Evolutionary conservation across 2,797 vertebrate genomes (phyloP).

Genomic region (Selene dorsalis): DNA sequence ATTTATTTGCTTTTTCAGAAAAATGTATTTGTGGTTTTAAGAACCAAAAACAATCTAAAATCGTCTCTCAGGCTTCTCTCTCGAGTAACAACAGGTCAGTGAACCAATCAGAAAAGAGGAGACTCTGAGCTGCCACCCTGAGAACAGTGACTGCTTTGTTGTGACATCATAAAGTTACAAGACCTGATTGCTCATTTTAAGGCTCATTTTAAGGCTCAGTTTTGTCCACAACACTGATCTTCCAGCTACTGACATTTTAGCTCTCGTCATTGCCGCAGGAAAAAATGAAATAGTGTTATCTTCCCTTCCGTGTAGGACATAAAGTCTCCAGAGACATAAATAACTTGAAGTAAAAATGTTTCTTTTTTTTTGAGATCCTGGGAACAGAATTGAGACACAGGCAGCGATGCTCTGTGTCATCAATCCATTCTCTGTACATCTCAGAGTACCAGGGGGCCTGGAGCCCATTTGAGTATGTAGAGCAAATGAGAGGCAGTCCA

Average conservation of each 20-base stretch:
- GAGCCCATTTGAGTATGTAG: not conserved
- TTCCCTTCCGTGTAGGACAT: conserved; percentile 14
- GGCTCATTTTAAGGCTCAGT: too few species aligned
- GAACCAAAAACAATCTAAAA: too few species aligned
- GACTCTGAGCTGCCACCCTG: too few species aligned
- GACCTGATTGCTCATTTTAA: too few species aligned
- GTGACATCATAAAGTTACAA: too few species aligned
- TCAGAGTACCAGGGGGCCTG: not conserved
- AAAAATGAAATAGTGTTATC: not conserved
- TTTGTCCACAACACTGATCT: not conserved
- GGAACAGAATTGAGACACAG: not conserved
- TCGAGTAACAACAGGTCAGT: too few species aligned
- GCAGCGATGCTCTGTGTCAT: not conserved
- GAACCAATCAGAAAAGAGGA: too few species aligned
- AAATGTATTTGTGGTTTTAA: too few species aligned
- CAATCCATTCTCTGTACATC: not conserved
- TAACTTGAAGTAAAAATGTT: not conserved
- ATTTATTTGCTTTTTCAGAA: too few species aligned
- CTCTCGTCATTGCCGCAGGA: not conserved
- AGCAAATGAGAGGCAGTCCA: not conserved
- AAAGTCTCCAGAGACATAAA: not conserved
- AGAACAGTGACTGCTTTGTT: too few species aligned
- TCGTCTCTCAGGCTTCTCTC: too few species aligned
- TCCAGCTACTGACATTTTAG: not conserved
- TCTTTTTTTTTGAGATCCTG: not conserved